Percentiles rank a stretch among this genome's conserved stretches.
Conservation (phyloP, 1,140 invertebrate species). For the Lucilia cuprina region DNA sequence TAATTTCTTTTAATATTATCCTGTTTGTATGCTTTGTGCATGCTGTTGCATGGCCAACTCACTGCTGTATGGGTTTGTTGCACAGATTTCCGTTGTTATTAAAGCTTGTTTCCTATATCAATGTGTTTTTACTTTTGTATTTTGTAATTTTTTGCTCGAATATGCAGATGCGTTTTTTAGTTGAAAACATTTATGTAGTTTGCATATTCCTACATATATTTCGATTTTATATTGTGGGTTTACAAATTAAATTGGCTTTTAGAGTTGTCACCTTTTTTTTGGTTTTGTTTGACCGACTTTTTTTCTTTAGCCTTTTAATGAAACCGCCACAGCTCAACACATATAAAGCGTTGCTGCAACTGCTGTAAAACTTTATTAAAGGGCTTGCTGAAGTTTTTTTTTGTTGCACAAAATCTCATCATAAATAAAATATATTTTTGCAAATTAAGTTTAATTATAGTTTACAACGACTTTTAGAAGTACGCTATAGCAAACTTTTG, state of each 20-base stretch:
- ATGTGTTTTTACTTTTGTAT: not conserved
- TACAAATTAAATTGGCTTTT: conserved; percentile 62
- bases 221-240: conserved; percentile 28
- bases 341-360: not conserved
- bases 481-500: not conserved
- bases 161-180: conserved; percentile 9
- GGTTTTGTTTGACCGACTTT: not conserved
- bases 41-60: not conserved
- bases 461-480: not conserved
- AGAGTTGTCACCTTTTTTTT: conserved; percentile 52
- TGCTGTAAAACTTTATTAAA: conserved; percentile 21
- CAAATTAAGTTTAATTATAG: not conserved
- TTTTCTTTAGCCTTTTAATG: not conserved
- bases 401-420: not conserved
- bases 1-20: conserved; percentile 34
- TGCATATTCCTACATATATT: not conserved
- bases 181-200: not conserved
- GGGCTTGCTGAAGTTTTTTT: not conserved
- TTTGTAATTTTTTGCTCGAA: not conserved
- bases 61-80: not conserved
- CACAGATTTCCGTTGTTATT: conserved; percentile 32
- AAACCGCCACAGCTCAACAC: not conserved
- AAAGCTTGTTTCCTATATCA: conserved; percentile 30
- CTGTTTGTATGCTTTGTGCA: not conserved
- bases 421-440: not conserved